Evolutionary conservation across 1,140 invertebrate genomes (phyloP).

Genomic region (Doryteuthis pealeii): DNA sequence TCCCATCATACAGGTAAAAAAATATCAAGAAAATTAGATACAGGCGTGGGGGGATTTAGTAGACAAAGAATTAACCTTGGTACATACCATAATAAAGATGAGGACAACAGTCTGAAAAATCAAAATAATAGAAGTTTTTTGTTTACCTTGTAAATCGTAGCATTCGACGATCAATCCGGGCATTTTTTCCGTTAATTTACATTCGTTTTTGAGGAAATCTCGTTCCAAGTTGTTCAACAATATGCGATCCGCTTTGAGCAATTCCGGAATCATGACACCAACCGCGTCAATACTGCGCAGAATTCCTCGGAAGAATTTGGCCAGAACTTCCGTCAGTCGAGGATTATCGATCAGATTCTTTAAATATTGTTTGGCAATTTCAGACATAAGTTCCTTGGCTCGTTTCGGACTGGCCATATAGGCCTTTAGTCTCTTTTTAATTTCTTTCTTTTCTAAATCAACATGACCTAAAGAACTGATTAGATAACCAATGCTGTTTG

Average conservation of each 20-base stretch:
- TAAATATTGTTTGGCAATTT: not conserved
- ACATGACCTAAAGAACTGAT: constrained; percentile 1
- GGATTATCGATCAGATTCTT: constrained; percentile 26
- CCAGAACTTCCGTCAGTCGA: constrained; percentile 23
- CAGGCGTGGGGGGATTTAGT: too few relatives aligned
- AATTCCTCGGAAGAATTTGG: constrained; percentile 40
- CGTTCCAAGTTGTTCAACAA: constrained; percentile 33
- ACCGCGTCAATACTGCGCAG: constrained; percentile 38
- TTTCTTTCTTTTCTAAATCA: not conserved
- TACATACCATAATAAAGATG: too few relatives aligned
- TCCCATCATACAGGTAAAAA: too few relatives aligned
- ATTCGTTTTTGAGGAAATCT: constrained; percentile 32
- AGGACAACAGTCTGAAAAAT: too few relatives aligned
- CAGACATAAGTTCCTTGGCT: not conserved
- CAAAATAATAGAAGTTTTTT: too few relatives aligned
- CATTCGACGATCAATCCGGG: constrained; percentile 29
- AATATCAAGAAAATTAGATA: too few relatives aligned
- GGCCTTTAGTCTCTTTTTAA: not conserved
- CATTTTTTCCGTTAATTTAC: constrained; percentile 32
- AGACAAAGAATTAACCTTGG: too few relatives aligned
- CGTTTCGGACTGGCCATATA: not conserved
- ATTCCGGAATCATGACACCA: constrained; percentile 40
- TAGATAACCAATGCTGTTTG: not conserved
- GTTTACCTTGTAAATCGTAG: constrained; percentile 19
- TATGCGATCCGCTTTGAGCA: constrained; percentile 40